phyloP scores from a whole-genome alignment of 2,888 invertebrate genomes.

The Hetaerina titia region DNA sequence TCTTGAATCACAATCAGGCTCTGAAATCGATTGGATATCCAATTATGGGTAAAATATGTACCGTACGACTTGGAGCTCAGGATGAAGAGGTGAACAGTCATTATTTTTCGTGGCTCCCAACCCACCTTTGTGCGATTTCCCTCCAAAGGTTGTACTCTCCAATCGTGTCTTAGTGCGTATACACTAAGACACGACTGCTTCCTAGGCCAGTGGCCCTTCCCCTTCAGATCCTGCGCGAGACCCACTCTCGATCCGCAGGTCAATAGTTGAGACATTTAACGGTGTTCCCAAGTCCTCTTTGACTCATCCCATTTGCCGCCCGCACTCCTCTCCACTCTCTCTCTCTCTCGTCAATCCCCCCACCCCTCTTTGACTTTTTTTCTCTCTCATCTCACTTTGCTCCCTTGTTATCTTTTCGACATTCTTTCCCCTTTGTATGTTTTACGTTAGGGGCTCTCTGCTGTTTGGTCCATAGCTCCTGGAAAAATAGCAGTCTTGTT shows the following conservation, averaged over 20 bases:
- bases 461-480: conserved; percentile 58
- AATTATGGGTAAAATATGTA: neutral
- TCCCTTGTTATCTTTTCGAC: conserved; percentile 61
- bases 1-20: neutral
- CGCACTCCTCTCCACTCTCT: neutral
- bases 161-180: neutral
- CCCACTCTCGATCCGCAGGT: neutral
- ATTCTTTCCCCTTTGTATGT: conserved; percentile 64
- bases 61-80: neutral
- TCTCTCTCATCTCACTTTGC: conserved; percentile 41
- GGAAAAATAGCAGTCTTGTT: conserved; percentile 60
- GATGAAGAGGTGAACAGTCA: neutral
- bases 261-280: conserved; percentile 45
- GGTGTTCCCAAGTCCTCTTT: neutral
- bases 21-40: conserved; percentile 1
- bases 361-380: neutral
- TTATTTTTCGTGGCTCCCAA: neutral
- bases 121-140: neutral
- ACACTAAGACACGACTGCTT: no score
- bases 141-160: neutral
- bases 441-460: conserved; percentile 51
- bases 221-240: neutral
- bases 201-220: neutral
- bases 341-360: neutral
- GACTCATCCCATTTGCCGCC: conserved; percentile 6